Percentiles rank a stretch among this genome's conserved stretches.
These are phyloP conservation scores for Actinia tenebrosa DNA, from an alignment of 64 coral and sea anemone genomes.

Conservation along the genomic window DNA sequence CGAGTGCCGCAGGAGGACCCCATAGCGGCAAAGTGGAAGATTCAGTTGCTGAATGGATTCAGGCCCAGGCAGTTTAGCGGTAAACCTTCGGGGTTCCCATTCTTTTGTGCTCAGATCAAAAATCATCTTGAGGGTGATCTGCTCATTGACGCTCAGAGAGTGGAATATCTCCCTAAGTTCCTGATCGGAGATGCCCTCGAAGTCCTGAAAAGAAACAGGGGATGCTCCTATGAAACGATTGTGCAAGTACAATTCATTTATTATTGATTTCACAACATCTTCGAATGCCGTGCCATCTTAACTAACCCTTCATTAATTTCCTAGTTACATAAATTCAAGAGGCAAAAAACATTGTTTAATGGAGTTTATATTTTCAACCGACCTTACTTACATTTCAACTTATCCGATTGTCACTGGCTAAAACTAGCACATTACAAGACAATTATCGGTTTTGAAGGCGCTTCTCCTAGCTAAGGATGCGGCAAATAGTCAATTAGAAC, in stretches of 20 bases:
- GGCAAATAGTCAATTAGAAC: too few relatives aligned
- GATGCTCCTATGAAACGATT: background rate
- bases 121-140: constrained; percentile 25
- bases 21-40: constrained; percentile 11
- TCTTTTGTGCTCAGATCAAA: constrained; percentile 13
- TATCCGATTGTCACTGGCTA: too few relatives aligned
- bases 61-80: constrained; percentile 35
- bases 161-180: constrained; percentile 43
- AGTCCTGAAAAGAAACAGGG: constrained; percentile 14
- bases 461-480: too few relatives aligned
- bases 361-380: too few relatives aligned
- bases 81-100: constrained; percentile 20
- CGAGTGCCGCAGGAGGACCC: background rate
- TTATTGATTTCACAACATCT: too few relatives aligned
- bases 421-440: too few relatives aligned
- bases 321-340: too few relatives aligned
- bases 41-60: constrained; percentile 21
- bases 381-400: too few relatives aligned
- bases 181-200: constrained; percentile 17
- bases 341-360: too few relatives aligned
- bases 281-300: too few relatives aligned
- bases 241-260: background rate
- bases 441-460: too few relatives aligned
- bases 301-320: too few relatives aligned
- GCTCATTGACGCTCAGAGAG: constrained; percentile 27